Conservation (phyloP, 2,888 invertebrate species). For the Epinotia ramella region DNA sequence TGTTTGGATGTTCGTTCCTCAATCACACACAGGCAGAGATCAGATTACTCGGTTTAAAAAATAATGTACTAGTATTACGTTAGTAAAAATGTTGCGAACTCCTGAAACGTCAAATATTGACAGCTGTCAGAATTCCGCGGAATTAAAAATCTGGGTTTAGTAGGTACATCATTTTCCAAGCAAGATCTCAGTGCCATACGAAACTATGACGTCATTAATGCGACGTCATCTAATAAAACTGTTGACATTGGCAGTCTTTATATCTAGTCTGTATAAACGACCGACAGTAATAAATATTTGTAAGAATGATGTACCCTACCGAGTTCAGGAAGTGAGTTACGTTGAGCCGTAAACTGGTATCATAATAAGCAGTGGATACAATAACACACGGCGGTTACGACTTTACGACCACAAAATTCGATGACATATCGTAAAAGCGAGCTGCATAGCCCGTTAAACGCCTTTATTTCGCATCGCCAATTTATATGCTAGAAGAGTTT, state of each 20-base stretch:
- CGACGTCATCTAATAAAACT: background rate
- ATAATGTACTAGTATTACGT: too few relatives aligned
- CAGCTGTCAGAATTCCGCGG: too few relatives aligned
- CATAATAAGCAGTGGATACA: constrained; percentile 67
- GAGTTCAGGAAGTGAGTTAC: constrained; percentile 28
- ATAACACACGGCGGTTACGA: constrained; percentile 68
- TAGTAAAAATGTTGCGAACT: too few relatives aligned
- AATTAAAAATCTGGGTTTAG: too few relatives aligned
- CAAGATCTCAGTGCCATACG: background rate
- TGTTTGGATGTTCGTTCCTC: too few relatives aligned
- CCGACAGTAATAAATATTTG: constrained; percentile 1
- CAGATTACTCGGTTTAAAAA: too few relatives aligned
- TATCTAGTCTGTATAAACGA: background rate
- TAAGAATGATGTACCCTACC: background rate
- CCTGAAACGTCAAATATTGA: too few relatives aligned
- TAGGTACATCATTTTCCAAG: background rate
- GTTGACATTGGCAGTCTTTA: background rate
- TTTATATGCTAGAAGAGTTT: constrained; percentile 62
- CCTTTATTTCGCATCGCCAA: constrained; percentile 64
- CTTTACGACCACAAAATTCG: constrained; percentile 67
- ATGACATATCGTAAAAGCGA: constrained; percentile 67
- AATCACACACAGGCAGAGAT: too few relatives aligned
- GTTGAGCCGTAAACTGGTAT: constrained; percentile 59
- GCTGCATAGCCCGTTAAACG: constrained; percentile 61
- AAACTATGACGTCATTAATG: background rate